Conservation (phyloP, 2,797 vertebrate genomes). For the Lateolabrax maculatus region DNA sequence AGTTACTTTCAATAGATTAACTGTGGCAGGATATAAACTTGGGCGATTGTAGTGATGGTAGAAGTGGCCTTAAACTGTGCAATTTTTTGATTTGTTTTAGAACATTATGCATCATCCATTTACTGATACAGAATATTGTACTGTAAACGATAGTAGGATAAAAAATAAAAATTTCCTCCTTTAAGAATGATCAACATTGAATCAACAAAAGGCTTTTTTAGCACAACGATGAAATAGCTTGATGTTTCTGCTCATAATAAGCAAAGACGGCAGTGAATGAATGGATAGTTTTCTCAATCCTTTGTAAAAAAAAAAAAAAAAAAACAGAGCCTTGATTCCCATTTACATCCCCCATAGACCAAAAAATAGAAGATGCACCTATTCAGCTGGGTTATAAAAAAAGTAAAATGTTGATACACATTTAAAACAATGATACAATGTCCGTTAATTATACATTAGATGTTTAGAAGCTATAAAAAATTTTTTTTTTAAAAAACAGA, state of each 20-base stretch:
- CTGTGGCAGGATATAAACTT: background rate
- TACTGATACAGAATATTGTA: background rate
- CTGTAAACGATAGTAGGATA: background rate
- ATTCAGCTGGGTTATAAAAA: conserved; percentile 23
- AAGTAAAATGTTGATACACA: no score
- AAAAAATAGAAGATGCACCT: conserved; percentile 1
- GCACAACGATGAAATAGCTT: background rate
- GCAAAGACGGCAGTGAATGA: background rate
- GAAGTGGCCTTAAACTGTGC: background rate
- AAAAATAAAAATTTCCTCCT: conserved; percentile 6
- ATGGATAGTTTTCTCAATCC: background rate
- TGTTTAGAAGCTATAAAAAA: no score
- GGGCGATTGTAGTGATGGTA: background rate
- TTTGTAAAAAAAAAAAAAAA: no score
- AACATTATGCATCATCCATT: conserved; percentile 16
- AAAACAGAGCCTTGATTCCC: background rate
- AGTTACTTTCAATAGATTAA: background rate
- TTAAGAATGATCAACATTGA: background rate
- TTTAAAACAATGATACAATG: no score
- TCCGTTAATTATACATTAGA: no score
- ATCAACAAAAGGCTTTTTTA: conserved; percentile 26
- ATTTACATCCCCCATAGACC: background rate
- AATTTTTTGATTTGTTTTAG: conserved; percentile 20
- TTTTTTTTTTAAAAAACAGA: no score
- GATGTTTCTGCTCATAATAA: background rate